Conservation (phyloP, 2,113 vertebrate genomes). For the Gavia stellata region DNA sequence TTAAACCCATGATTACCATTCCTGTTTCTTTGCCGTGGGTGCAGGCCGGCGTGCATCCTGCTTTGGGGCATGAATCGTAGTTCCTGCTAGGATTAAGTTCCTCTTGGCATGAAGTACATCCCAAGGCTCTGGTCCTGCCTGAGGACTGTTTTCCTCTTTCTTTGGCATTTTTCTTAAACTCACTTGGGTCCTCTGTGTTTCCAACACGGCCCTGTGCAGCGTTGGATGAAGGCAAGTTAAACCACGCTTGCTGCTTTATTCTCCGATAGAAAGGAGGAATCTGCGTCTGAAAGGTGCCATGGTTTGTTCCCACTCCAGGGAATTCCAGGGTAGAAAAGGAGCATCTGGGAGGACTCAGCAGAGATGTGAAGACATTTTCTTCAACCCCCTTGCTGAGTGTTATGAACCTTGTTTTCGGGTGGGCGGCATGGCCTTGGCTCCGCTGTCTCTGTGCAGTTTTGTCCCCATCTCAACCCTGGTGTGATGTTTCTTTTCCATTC, state of each 20-base stretch:
- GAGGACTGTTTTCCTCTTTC: not conserved
- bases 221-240: not conserved
- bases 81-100: not conserved
- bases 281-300: not conserved
- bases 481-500: not conserved
- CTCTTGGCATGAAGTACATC: not conserved
- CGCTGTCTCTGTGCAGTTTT: not conserved
- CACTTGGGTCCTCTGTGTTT: not conserved
- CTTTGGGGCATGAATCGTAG: constrained; percentile 3
- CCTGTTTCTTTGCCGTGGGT: not conserved
- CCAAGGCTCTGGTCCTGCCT: not conserved
- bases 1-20: not conserved
- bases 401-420: not conserved
- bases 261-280: not conserved
- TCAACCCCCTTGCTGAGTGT: not conserved
- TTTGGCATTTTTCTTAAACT: not conserved
- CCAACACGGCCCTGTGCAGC: not conserved
- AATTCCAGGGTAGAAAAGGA: not conserved
- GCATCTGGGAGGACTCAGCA: not conserved
- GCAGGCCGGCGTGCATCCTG: not conserved
- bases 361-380: not conserved
- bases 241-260: not conserved
- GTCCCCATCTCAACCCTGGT: not conserved
- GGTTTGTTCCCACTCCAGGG: not conserved
- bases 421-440: not conserved